A percentile compares a stretch with the other conserved stretches of the same genome.
These are phyloP conservation scores for Drosophila littoralis DNA, from an alignment of 1,140 invertebrate species.

Conservation along the genomic window DNA sequence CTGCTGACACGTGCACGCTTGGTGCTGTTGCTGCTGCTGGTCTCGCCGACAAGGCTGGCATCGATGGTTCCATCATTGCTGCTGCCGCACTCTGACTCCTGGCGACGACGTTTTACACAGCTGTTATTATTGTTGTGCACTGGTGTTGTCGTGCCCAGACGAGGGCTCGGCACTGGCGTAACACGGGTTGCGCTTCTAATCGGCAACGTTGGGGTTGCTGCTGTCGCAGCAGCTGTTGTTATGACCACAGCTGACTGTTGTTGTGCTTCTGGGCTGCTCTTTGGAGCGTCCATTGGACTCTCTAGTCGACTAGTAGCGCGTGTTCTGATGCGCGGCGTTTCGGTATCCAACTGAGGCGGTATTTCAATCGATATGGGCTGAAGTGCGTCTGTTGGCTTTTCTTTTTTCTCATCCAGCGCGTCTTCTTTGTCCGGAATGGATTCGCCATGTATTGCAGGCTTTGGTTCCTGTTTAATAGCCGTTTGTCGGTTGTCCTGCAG, in stretches of 20 bases:
- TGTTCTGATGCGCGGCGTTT: conserved; percentile 86
- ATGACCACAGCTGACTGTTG: conserved; percentile 3
- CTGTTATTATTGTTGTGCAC: conserved; percentile 54
- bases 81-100: conserved; percentile 89
- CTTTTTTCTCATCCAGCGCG: conserved; percentile 40
- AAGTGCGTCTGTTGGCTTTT: conserved; percentile 46
- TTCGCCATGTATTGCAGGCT: conserved; percentile 5
- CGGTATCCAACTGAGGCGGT: conserved; percentile 63
- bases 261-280: conserved; percentile 85
- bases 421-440: conserved; percentile 15
- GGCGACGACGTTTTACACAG: conserved; percentile 88
- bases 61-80: conserved; percentile 48
- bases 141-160: conserved; percentile 58
- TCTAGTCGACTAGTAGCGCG: conserved; percentile 89
- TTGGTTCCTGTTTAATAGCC: conserved; percentile 16
- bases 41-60: conserved; percentile 27
- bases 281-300: conserved; percentile 88
- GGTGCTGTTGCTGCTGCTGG: conserved; percentile 17
- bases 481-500: neutral
- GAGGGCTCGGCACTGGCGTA: conserved; percentile 54
- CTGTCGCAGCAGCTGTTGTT: conserved; percentile 2
- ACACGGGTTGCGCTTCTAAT: conserved; percentile 50
- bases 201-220: conserved; percentile 26
- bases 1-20: conserved; percentile 61
- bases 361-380: conserved; percentile 83